Conservation (phyloP, 2,797 vertebrate genomes). For the Aphelocoma californica region DNA sequence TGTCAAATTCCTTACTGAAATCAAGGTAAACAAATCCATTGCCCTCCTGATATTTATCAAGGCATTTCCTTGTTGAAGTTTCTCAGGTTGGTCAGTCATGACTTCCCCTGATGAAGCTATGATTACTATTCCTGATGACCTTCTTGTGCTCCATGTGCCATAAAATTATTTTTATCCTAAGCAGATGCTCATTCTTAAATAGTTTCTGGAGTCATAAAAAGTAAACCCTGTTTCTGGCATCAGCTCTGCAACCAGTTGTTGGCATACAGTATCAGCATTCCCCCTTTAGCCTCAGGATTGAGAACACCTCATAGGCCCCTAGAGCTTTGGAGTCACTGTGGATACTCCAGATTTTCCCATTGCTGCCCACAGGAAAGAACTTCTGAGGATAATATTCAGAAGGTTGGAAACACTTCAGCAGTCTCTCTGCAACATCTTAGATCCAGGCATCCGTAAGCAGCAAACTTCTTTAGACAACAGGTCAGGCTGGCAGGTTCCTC, state of each 20-base stretch:
- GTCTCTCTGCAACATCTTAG: background rate
- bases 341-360: background rate
- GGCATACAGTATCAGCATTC: background rate
- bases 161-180: background rate
- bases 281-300: too few species aligned
- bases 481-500: background rate
- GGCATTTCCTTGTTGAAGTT: background rate
- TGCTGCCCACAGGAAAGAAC: background rate
- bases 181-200: background rate
- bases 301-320: background rate
- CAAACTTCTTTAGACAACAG: background rate
- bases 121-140: background rate
- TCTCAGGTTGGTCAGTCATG: background rate
- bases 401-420: background rate
- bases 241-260: background rate
- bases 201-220: background rate
- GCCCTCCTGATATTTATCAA: background rate
- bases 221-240: background rate
- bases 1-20: background rate
- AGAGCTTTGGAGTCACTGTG: background rate
- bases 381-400: background rate
- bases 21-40: background rate
- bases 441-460: background rate
- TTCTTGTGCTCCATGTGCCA: background rate
- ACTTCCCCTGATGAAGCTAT: rapidly evolving